Evolutionary conservation across 2,797 vertebrate species (phyloP).

Genomic region (Platyrinchus mystaceus): DNA sequence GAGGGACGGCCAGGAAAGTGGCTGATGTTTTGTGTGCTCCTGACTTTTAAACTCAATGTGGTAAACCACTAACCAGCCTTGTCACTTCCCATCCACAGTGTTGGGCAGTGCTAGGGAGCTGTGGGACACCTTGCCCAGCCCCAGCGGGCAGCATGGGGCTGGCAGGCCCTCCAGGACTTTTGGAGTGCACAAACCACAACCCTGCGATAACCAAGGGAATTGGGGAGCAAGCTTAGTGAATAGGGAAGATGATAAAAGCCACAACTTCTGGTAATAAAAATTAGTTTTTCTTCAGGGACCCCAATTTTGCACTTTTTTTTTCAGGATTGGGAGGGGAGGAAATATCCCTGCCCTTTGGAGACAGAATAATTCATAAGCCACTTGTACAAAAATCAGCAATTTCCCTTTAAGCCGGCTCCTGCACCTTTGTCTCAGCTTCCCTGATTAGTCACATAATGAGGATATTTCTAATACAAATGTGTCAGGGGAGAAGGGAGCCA

Average conservation of each 20-base stretch:
- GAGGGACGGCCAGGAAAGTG: accelerated
- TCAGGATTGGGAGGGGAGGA: background rate
- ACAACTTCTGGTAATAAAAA: background rate
- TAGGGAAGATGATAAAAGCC: background rate
- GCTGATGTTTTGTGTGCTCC: background rate
- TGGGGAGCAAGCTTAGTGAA: background rate
- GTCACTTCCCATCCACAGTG: background rate
- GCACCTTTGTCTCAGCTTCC: background rate
- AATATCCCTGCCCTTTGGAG: background rate
- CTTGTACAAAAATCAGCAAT: background rate
- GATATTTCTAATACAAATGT: slow-evolving; percentile 35
- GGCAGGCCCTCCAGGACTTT: background rate
- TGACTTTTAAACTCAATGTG: background rate
- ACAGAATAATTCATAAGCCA: background rate
- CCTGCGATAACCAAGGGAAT: background rate
- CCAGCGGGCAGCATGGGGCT: accelerated
- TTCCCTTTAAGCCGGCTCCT: background rate
- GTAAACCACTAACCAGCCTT: background rate
- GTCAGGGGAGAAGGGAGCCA: slow-evolving; percentile 22
- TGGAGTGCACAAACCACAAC: background rate
- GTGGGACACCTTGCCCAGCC: background rate
- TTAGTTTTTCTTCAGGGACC: background rate
- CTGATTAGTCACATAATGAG: slow-evolving; percentile 39
- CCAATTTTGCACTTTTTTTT: background rate
- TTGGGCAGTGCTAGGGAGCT: background rate